These are phyloP conservation scores for Troglohyphantes excavatus DNA, from an alignment of 2,888 invertebrate genomes.

Conservation along the genomic window DNA sequence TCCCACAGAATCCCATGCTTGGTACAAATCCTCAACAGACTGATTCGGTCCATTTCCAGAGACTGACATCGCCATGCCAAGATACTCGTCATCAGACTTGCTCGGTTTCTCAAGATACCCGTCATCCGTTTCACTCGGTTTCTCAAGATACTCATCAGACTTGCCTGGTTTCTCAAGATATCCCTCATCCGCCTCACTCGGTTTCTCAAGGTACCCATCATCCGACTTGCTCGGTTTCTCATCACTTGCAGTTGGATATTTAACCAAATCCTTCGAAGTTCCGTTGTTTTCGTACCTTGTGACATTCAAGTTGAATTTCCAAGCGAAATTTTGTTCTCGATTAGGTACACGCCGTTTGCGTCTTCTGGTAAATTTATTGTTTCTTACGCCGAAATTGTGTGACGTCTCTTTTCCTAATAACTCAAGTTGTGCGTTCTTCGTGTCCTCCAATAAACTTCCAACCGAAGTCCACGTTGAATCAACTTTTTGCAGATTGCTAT, in stretches of 20 bases:
- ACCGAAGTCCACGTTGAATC: too few relatives aligned
- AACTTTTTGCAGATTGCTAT: too few relatives aligned
- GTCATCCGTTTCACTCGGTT: not conserved
- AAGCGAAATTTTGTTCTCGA: not conserved
- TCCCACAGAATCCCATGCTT: constrained; percentile 21
- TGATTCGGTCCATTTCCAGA: not conserved
- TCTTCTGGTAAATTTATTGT: not conserved
- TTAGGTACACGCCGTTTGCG: not conserved
- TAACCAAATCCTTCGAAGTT: not conserved
- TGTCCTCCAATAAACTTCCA: not conserved
- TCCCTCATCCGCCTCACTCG: too few relatives aligned
- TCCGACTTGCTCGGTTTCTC: too few relatives aligned
- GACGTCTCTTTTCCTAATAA: not conserved
- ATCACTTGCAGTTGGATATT: not conserved
- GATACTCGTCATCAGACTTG: not conserved
- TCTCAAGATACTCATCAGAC: not conserved
- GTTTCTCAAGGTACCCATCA: not conserved
- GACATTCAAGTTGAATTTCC: constrained; percentile 27
- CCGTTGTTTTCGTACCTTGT: not conserved
- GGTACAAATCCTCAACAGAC: not conserved
- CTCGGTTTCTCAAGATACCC: not conserved
- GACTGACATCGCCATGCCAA: not conserved
- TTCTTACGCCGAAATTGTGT: not conserved
- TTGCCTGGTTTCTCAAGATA: not conserved
- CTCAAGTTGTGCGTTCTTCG: not conserved